These are phyloP conservation scores for Parazoanthus swiftii DNA, from an alignment of 92 coral and sea anemone species.

Conservation along the genomic window DNA sequence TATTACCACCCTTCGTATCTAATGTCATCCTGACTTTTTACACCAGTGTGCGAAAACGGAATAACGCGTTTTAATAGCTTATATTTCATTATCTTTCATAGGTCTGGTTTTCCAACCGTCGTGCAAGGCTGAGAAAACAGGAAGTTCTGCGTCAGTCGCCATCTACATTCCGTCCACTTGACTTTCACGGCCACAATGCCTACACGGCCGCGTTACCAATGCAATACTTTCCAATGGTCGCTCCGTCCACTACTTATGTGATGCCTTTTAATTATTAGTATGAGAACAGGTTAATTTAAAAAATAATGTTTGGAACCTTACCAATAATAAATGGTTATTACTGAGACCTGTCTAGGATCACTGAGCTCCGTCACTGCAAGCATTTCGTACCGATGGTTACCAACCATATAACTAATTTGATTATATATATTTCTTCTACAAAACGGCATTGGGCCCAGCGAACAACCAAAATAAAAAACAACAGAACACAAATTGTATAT, in stretches of 20 bases:
- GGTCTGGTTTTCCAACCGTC: constrained; percentile 66
- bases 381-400: background rate
- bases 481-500: background rate
- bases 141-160: constrained; percentile 37
- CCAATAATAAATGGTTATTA: no score
- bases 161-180: constrained; percentile 17
- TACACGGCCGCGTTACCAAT: constrained; percentile 8
- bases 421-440: background rate
- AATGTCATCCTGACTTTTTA: no score
- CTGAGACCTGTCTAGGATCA: background rate
- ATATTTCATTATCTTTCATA: background rate
- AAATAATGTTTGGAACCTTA: background rate
- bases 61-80: background rate
- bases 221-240: constrained; percentile 11
- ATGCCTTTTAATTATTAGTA: constrained; percentile 9
- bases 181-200: constrained; percentile 14
- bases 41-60: background rate
- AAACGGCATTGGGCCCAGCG: background rate
- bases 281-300: background rate
- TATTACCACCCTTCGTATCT: no score
- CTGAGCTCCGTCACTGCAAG: background rate
- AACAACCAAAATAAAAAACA: background rate
- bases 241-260: background rate
- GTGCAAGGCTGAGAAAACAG: constrained; percentile 58
- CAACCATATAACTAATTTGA: background rate